Conservation (phyloP, 2,797 vertebrate species). For the Oreochromis mossambicus region DNA sequence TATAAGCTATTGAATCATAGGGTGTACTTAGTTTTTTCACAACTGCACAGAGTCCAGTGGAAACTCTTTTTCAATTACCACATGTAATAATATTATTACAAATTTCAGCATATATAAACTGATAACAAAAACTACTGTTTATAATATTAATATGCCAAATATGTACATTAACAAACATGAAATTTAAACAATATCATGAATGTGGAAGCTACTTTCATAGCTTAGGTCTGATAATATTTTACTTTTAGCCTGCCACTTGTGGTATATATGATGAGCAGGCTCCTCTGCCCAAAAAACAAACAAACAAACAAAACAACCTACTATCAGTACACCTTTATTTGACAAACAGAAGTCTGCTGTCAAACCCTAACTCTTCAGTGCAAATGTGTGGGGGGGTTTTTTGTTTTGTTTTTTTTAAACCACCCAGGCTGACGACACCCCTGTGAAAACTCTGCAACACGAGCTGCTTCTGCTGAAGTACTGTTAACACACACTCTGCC, state of each 20-base stretch:
- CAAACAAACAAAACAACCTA: too few relatives aligned
- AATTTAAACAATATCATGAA: fast-evolving
- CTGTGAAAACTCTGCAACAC: conserved; percentile 65
- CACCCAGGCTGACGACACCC: conserved; percentile 57
- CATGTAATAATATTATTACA: not conserved
- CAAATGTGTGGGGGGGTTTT: not conserved
- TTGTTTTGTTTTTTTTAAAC: conserved; percentile 15
- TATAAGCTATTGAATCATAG: not conserved
- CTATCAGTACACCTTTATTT: not conserved
- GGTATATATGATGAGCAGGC: not conserved
- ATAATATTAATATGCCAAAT: fast-evolving
- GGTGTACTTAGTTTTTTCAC: fast-evolving
- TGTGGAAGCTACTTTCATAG: not conserved
- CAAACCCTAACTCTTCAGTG: conserved; percentile 5
- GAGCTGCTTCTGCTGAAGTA: conserved; percentile 55
- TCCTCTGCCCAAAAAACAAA: too few relatives aligned
- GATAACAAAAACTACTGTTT: not conserved
- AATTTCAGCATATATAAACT: not conserved
- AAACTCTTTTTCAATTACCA: not conserved
- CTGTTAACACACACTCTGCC: conserved; percentile 44
- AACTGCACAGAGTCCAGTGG: not conserved
- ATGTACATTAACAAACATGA: not conserved
- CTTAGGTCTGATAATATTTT: not conserved
- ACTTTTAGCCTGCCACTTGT: not conserved
- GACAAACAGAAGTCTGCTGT: not conserved